Conservation (phyloP, 2,888 invertebrate genomes). For the Zele albiditarsus region DNA sequence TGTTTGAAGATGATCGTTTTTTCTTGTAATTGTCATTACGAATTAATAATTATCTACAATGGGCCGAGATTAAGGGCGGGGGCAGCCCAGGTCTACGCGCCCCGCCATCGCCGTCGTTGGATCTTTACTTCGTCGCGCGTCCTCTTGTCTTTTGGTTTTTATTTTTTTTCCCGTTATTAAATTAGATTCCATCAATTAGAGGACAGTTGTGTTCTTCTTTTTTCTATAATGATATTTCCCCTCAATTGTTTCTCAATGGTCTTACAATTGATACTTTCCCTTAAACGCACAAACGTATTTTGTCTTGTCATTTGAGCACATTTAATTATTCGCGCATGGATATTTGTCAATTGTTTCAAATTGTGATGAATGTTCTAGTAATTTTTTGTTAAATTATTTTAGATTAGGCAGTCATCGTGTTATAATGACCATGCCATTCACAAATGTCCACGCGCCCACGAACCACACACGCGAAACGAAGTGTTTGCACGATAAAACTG, state of each 20-base stretch:
- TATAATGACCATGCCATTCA: conserved; percentile 48
- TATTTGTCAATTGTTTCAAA: conserved; percentile 10
- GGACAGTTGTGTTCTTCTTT: conserved; percentile 38
- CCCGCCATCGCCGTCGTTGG: conserved; percentile 71
- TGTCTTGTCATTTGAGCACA: conserved; percentile 5
- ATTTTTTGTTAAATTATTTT: conserved; percentile 18
- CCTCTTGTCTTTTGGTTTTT: conserved; percentile 56
- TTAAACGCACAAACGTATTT: background rate
- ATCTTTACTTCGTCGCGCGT: conserved; percentile 68
- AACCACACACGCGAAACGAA: conserved; percentile 46
- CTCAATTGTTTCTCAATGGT: conserved; percentile 12
- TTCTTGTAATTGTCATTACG: conserved; percentile 61
- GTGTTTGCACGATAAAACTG: conserved; percentile 14
- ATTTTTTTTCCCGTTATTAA: background rate
- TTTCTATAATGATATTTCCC: conserved; percentile 10
- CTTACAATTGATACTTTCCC: background rate
- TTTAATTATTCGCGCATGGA: background rate
- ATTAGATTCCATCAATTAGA: conserved; percentile 18
- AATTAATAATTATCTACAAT: conserved; percentile 72
- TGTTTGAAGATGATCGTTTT: conserved; percentile 56
- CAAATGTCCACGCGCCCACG: conserved; percentile 52
- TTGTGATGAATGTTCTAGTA: conserved; percentile 28
- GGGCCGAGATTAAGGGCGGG: conserved; percentile 72
- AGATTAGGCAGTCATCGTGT: conserved; percentile 31
- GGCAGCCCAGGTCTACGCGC: conserved; percentile 73